Evolutionary conservation across 2,888 invertebrate genomes (phyloP), one percentile per base, ranked within the genome.

Genomic region (Nephrocerus scutellatus): DNA sequence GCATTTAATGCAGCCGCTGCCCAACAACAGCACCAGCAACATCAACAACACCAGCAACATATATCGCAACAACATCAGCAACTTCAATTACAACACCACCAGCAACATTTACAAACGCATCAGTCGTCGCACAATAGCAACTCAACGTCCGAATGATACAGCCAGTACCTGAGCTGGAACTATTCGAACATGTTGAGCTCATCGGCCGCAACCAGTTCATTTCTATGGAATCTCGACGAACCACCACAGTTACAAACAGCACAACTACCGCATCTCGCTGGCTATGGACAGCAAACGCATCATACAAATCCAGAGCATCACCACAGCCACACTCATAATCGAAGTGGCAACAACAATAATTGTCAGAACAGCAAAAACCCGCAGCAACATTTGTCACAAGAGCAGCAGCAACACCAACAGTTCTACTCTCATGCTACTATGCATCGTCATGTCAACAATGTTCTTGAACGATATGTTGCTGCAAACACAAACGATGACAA

Each of bases 91-190:
- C 60, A 56, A 8, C 56, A 55, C 20, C 60, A 60, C 35, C 63
- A 62, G 38, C 64, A 60, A 45, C 61, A 55, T n/a, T 50, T 54
- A 18, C 54, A 54, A 30, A 62, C 62, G 53, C 67, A 46, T 59
- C 63, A 52, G 57, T 62, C 51, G 64, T 63, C 62, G 63, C 64
- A 62, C n/a, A n/a, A n/a, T 41, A 55, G 52, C 43, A 52, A 53
- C 45, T 51, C 54, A 41, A 52, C 52, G 44, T 50, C 53, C 25
- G 53, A 53, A 50, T 53, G 53, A 53, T 67, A 67, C 51, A 63
- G 56, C 52, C 66, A 62, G 55, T 65, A 59, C 50, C 44, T 66
- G 52, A 56, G 60, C 57, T 67, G 68, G 68, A 67, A 66, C 49
- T 67, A 62, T 56, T 52, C 56, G 47, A 60, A 54, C 55, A 53